These are phyloP conservation scores for Trissonchulus latispiculum DNA, from an alignment of 2,888 invertebrate genomes.

Conservation along the genomic window DNA sequence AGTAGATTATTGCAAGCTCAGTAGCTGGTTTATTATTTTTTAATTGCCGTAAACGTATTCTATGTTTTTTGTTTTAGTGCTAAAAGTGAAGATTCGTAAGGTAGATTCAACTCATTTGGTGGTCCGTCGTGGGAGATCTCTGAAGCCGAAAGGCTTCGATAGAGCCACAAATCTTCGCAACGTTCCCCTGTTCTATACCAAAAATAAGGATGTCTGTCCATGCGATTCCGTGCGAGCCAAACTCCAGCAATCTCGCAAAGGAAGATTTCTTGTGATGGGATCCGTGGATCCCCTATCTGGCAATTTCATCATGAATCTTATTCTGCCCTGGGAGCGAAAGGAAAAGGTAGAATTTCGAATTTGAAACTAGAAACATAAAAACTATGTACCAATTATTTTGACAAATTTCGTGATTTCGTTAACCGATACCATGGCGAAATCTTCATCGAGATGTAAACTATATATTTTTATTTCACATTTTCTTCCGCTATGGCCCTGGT, in stretches of 20 bases:
- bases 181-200: conserved; percentile 14
- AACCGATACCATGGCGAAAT: too few relatives aligned
- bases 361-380: too few relatives aligned
- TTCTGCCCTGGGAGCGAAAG: conserved; percentile 38
- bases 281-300: conserved; percentile 28
- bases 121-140: conserved; percentile 32
- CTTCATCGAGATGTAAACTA: too few relatives aligned
- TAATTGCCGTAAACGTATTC: too few relatives aligned
- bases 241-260: background rate
- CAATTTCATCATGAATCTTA: conserved; percentile 32
- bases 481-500: too few relatives aligned
- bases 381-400: too few relatives aligned
- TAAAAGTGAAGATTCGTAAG: conserved; percentile 33
- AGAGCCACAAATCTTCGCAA: conserved; percentile 26
- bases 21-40: too few relatives aligned
- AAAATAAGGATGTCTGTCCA: conserved; percentile 14
- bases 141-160: conserved; percentile 33
- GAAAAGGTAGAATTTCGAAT: too few relatives aligned
- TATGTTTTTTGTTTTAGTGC: conserved; percentile 33
- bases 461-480: too few relatives aligned
- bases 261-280: conserved; percentile 33
- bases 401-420: too few relatives aligned
- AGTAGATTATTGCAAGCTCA: too few relatives aligned
- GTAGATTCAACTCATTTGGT: conserved; percentile 30
- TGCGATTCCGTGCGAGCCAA: background rate